Evolutionary conservation across 1,140 invertebrate species (phyloP), one percentile per base, ranked within the genome.

Genomic region (Drosophila funebris): DNA sequence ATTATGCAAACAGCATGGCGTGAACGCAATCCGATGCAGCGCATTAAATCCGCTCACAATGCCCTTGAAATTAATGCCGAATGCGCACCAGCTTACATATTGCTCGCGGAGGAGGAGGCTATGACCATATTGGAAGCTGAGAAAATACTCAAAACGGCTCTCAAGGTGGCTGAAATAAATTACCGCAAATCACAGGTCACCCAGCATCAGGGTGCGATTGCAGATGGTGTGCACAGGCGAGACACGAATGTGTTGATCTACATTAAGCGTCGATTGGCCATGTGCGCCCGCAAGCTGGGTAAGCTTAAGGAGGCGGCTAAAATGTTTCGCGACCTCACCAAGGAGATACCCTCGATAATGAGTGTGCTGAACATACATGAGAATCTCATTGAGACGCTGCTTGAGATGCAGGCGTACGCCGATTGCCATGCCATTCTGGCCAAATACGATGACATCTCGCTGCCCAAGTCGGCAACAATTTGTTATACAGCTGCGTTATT

Each of bases 1-100:
- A 97, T 99, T 63, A 99, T 99, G 98, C 97, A 98, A 92, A 97
- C 97, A 56, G 98, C 98, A 11, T 99, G 98, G 98, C 93, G 98
- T 76, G 98, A 99, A 93, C 93, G 98, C 24, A 98, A 98, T 93
- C 97, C 97, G 0, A 94, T 96, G 71, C 96, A 97, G 4, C 93
- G 98, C 61, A 97, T 99, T 41, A 97, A 98, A 92, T 96, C 97
- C 18, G 98, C 98, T 0, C 96, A 97, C 81, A 96, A 95, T 90
- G 98, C 98, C 1, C 92, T 99, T 9, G 96, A 97, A 87, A 95
- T 95, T 63, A 99, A 98, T 92, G 93, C 96, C 0, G 98, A 99
- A 91, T 99, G 98, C 93, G 97, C 97, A 0, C 96, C 98, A 22
- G 98, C 98, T 20, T 96, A 98, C 87, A 98, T 99, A 90, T 93